Evolutionary conservation across 2,888 invertebrate genomes (phyloP).

Genomic region (Venusia cambrica): DNA sequence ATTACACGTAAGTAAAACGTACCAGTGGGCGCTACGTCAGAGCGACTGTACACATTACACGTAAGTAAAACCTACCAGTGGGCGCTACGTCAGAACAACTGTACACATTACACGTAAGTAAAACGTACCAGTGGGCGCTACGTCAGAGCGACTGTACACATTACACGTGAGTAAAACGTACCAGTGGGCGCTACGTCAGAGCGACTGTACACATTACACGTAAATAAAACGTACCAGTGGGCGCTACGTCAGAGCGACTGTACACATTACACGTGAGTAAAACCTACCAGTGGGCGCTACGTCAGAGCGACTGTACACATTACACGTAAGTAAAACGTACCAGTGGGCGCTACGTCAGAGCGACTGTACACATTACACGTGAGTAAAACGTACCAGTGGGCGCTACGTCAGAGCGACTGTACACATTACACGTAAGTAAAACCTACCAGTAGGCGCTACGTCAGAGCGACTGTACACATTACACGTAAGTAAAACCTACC

Average conservation of each 20-base stretch:
- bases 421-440: constrained; percentile 40
- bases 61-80: constrained; percentile 43
- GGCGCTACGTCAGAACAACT: constrained; percentile 37
- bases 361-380: constrained; percentile 36
- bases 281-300: constrained; percentile 30
- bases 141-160: constrained; percentile 36
- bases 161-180: constrained; percentile 41
- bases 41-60: constrained; percentile 26
- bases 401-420: constrained; percentile 37
- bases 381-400: constrained; percentile 35
- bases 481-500: constrained; percentile 47
- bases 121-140: constrained; percentile 25
- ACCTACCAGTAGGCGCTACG: constrained; percentile 35
- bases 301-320: constrained; percentile 32
- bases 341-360: constrained; percentile 38
- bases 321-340: constrained; percentile 42
- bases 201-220: constrained; percentile 32
- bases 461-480: constrained; percentile 29
- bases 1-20: constrained; percentile 42
- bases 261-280: constrained; percentile 40
- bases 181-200: constrained; percentile 38
- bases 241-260: constrained; percentile 38
- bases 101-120: constrained; percentile 40
- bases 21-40: constrained; percentile 38
- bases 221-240: constrained; percentile 38